Evolutionary conservation across 2,113 vertebrate species (phyloP).

Genomic region (Abramis brama): DNA sequence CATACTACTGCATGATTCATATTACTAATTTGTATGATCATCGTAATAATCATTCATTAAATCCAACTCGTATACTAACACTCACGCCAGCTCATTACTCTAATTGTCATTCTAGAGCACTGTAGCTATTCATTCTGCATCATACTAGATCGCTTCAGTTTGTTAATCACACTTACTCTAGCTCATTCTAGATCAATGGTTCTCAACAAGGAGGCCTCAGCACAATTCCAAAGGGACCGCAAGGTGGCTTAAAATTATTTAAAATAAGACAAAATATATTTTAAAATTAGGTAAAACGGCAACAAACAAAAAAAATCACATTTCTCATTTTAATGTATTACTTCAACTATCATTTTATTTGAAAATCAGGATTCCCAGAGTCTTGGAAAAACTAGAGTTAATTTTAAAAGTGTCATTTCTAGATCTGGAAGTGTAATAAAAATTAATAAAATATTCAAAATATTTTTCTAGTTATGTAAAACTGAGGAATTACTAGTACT

Average conservation of each 20-base stretch:
- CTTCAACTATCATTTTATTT: background rate
- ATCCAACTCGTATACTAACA: background rate
- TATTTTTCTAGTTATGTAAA: background rate
- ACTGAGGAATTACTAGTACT: background rate
- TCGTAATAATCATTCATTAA: background rate
- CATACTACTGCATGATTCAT: background rate
- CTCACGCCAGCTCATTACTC: background rate
- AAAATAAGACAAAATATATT: background rate
- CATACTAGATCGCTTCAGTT: background rate
- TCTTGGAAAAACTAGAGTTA: background rate
- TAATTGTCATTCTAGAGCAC: background rate
- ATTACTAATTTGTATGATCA: background rate
- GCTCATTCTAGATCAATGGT: background rate
- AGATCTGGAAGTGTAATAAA: background rate
- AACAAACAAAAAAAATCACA: background rate
- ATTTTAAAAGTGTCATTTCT: background rate
- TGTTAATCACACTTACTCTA: background rate
- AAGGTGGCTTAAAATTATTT: background rate
- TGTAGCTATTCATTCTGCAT: background rate
- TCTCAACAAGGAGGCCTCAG: background rate
- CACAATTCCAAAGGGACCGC: background rate
- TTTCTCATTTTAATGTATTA: background rate
- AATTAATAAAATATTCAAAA: background rate
- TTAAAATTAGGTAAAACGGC: background rate
- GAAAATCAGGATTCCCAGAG: background rate